Conservation (phyloP, 1,140 invertebrate genomes). For the Drosophila melanogaster region DNA sequence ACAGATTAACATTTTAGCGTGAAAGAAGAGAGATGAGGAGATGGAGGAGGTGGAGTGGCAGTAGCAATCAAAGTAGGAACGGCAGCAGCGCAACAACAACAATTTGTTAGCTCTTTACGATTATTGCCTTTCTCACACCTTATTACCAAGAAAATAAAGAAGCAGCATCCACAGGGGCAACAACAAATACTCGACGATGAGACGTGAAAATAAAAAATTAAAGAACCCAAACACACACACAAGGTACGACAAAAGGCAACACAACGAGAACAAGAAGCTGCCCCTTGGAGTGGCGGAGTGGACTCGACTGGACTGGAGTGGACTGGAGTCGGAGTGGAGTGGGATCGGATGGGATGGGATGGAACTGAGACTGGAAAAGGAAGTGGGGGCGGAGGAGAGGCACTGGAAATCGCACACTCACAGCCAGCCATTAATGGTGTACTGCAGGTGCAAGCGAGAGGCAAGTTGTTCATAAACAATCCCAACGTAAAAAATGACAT, state of each 20-base stretch:
- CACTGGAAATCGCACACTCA: slow-evolving; percentile 57
- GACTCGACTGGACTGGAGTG: slow-evolving; percentile 16
- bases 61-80: slow-evolving; percentile 32
- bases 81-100: slow-evolving; percentile 61
- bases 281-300: slow-evolving; percentile 35
- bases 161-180: slow-evolving; percentile 41
- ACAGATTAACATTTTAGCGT: slow-evolving; percentile 80
- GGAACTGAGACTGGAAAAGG: slow-evolving; percentile 6
- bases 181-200: slow-evolving; percentile 63
- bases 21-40: slow-evolving; percentile 13
- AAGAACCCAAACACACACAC: slow-evolving; percentile 27
- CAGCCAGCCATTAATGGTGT: slow-evolving; percentile 15
- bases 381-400: slow-evolving; percentile 15
- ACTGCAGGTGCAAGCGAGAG: slow-evolving; percentile 12
- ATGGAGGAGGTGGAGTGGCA: slow-evolving; percentile 10
- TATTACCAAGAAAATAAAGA: slow-evolving; percentile 83
- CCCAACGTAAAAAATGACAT: slow-evolving; percentile 42
- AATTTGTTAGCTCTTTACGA: slow-evolving; percentile 84
- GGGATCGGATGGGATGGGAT: not conserved
- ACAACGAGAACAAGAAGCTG: slow-evolving; percentile 54
- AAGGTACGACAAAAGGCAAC: slow-evolving; percentile 27
- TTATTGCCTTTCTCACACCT: slow-evolving; percentile 84
- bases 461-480: slow-evolving; percentile 39
- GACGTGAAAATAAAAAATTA: slow-evolving; percentile 62
- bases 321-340: slow-evolving; percentile 1